Conservation (phyloP, 2,797 vertebrate species). For the Sebastes itinus region DNA sequence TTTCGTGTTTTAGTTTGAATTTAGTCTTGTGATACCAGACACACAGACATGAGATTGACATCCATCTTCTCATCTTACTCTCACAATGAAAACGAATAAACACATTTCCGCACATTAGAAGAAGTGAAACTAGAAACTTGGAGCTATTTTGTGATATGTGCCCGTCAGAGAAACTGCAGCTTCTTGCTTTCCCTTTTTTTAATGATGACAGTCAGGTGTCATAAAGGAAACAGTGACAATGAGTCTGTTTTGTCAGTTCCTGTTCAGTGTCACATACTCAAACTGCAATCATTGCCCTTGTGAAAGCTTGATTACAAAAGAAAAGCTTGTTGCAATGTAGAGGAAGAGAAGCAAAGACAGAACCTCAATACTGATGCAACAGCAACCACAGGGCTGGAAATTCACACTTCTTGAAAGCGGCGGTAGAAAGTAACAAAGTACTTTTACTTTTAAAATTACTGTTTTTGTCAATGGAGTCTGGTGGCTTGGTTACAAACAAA, state of each 20-base stretch:
- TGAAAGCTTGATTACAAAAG: slow-evolving; percentile 45
- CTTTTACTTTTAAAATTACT: too few species aligned
- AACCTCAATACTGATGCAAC: slow-evolving; percentile 24
- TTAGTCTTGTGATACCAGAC: too few species aligned
- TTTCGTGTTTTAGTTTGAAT: accelerated
- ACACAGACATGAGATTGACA: too few species aligned
- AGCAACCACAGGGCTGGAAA: not conserved
- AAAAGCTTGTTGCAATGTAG: not conserved
- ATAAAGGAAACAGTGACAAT: accelerated
- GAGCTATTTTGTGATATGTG: not conserved
- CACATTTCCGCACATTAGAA: not conserved
- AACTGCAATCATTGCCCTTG: not conserved
- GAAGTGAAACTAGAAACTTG: not conserved
- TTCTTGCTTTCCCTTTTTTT: not conserved
- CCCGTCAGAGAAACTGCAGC: not conserved
- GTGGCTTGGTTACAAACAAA: not conserved
- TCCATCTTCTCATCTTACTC: not conserved
- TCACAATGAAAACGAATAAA: not conserved
- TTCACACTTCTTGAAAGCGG: not conserved
- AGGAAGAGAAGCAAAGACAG: slow-evolving; percentile 14
- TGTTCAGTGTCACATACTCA: not conserved
- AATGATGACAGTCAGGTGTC: not conserved
- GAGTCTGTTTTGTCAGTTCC: slow-evolving; percentile 28
- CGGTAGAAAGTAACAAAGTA: not conserved
- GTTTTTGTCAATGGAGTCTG: too few species aligned